Conservation (phyloP, 2,113 vertebrate species). For the Nothobranchius furzeri region DNA sequence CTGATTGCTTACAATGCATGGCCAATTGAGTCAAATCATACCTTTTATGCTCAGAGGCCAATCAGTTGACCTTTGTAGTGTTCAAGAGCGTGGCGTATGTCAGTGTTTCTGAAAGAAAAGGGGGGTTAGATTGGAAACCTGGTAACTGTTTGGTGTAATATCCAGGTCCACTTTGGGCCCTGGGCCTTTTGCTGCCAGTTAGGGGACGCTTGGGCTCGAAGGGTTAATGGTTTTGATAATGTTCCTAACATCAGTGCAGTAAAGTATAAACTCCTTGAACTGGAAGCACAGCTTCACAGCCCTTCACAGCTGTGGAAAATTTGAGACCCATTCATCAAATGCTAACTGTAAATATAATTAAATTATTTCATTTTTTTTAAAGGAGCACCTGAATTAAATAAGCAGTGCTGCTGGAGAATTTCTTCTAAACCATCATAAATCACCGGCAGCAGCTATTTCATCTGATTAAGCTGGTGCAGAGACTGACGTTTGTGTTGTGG, state of each 20-base stretch:
- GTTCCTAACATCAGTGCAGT: slow-evolving; percentile 6
- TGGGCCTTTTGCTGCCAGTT: too few species aligned
- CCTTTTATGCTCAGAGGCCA: slow-evolving; percentile 55
- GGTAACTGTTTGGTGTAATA: slow-evolving; percentile 12
- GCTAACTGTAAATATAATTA: slow-evolving; percentile 62
- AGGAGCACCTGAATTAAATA: slow-evolving; percentile 65
- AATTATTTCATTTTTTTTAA: slow-evolving; percentile 66
- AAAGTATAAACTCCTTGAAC: slow-evolving; percentile 2
- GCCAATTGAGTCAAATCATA: slow-evolving; percentile 65
- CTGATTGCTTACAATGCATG: slow-evolving; percentile 70
- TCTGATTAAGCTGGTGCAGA: slow-evolving; percentile 62
- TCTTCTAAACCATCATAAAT: slow-evolving; percentile 78
- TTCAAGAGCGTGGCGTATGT: slow-evolving; percentile 11
- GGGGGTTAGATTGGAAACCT: slow-evolving; percentile 23
- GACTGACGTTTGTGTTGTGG: slow-evolving; percentile 64
- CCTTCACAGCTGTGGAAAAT: slow-evolving; percentile 33
- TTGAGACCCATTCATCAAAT: slow-evolving; percentile 49
- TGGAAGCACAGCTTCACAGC: slow-evolving; percentile 7
- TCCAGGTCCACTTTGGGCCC: not conserved
- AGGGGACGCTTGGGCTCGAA: too few species aligned
- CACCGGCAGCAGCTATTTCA: slow-evolving; percentile 73
- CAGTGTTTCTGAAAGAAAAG: slow-evolving; percentile 22
- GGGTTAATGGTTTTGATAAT: slow-evolving; percentile 5
- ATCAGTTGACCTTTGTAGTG: slow-evolving; percentile 43
- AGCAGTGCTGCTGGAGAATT: slow-evolving; percentile 60